phyloP scores from a whole-genome alignment of 2,797 vertebrate species.

The Phoeniculus purpureus region DNA sequence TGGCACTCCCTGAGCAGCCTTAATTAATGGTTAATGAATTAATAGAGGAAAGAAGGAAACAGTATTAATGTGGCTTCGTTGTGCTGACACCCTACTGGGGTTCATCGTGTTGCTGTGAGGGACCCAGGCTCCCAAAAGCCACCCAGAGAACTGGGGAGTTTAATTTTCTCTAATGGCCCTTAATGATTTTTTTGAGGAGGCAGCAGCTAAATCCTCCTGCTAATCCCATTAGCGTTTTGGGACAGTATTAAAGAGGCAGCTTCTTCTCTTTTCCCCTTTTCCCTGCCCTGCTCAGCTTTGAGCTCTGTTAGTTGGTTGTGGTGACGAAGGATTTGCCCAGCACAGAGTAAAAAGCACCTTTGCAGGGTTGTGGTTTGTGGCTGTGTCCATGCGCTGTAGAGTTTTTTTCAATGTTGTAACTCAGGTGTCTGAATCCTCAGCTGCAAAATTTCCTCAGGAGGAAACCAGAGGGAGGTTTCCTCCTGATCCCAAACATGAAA shows the following conservation, averaged over 20 bases:
- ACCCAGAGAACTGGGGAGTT: neutral
- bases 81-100: neutral
- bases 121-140: neutral
- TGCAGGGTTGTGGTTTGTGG: neutral
- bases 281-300: neutral
- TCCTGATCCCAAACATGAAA: neutral
- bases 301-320: neutral
- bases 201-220: slow-evolving; percentile 27
- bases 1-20: neutral
- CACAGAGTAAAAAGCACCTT: neutral
- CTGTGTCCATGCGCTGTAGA: accelerated
- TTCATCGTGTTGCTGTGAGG: accelerated
- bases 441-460: no score
- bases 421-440: accelerated
- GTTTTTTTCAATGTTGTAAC: neutral
- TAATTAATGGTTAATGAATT: neutral
- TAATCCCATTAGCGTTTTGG: slow-evolving; percentile 32
- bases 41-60: slow-evolving; percentile 10
- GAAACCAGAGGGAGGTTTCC: neutral
- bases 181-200: slow-evolving; percentile 62
- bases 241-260: slow-evolving; percentile 16
- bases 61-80: neutral
- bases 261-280: neutral
- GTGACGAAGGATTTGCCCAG: neutral
- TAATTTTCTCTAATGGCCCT: slow-evolving; percentile 61